These are phyloP conservation scores for Drosophila picticornis DNA, from an alignment of 2,888 invertebrate genomes.

Conservation along the genomic window DNA sequence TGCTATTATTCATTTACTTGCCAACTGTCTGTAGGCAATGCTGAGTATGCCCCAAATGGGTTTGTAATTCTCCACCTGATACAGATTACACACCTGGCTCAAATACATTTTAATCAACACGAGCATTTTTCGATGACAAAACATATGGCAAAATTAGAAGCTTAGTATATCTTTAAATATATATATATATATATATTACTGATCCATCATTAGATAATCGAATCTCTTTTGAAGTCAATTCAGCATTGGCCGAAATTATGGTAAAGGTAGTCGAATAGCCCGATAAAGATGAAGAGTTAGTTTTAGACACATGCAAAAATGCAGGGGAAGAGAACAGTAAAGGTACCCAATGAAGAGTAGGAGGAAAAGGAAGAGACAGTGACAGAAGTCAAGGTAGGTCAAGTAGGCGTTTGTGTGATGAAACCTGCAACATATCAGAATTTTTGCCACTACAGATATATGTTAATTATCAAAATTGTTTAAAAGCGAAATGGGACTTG, in stretches of 20 bases:
- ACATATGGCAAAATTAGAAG: neutral
- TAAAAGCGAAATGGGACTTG: neutral
- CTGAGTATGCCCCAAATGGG: constrained; percentile 45
- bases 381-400: neutral
- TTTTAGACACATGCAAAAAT: neutral
- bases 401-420: neutral
- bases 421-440: neutral
- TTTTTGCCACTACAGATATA: no score
- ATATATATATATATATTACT: neutral
- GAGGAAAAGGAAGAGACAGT: neutral
- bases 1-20: constrained; percentile 61
- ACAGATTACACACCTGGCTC: constrained; percentile 16
- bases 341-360: neutral
- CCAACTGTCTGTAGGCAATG: constrained; percentile 13
- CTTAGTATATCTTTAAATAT: neutral
- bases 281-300: neutral
- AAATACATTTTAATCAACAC: constrained; percentile 1
- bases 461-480: no score
- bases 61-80: constrained; percentile 55
- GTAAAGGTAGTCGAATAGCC: neutral
- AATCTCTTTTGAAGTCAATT: neutral
- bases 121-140: neutral
- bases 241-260: no score
- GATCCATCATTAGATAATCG: neutral
- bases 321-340: neutral